These are phyloP conservation scores for Melolontha melolontha DNA, from an alignment of 2,888 invertebrate species.

Conservation along the genomic window DNA sequence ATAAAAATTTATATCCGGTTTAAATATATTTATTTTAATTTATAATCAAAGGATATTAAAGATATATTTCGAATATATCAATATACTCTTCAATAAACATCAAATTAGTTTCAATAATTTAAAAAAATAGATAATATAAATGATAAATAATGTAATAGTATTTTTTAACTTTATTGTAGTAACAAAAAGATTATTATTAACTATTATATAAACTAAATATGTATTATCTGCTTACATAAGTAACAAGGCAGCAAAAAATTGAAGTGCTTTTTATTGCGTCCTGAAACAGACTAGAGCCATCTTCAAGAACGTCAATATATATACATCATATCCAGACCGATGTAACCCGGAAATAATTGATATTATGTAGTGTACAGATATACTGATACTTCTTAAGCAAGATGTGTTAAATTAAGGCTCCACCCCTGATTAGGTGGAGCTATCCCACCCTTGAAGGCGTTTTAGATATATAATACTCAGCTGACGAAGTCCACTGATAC, in stretches of 20 bases:
- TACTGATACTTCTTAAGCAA: conserved; percentile 4
- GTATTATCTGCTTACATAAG: not conserved
- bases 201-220: not conserved
- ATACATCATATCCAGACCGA: not conserved
- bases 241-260: not conserved
- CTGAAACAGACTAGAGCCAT: conserved; percentile 1
- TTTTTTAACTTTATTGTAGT: not conserved
- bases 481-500: conserved; percentile 34
- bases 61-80: too few relatives aligned
- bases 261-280: not conserved
- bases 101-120: too few relatives aligned
- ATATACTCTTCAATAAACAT: too few relatives aligned
- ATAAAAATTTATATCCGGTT: too few relatives aligned
- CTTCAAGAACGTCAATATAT: conserved; percentile 6
- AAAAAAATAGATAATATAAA: too few relatives aligned
- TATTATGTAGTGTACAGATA: conserved; percentile 1
- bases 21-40: not conserved
- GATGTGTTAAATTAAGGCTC: conserved; percentile 25
- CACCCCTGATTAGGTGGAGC: conserved; percentile 38
- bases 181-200: not conserved
- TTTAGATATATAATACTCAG: conserved; percentile 36
- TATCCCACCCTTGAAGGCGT: conserved; percentile 24
- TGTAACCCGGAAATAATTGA: conserved; percentile 12
- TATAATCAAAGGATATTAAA: too few relatives aligned
- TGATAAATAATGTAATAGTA: too few relatives aligned